Base-by-base conservation (phyloP, 2,113 vertebrate species). In the Pogona vitticeps region DNA sequence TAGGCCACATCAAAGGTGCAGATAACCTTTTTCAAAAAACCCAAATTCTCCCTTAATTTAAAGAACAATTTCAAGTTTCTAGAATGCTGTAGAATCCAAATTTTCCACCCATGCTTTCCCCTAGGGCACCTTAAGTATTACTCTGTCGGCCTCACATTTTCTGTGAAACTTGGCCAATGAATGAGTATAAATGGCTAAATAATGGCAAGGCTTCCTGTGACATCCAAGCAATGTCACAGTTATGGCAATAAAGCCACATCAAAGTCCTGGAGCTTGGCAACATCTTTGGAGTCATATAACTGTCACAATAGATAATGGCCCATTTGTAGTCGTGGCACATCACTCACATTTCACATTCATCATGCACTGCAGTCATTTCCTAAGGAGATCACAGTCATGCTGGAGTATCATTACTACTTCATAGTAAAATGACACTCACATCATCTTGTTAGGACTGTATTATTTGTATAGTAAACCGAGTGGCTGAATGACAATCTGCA, bases 271-370 rank as follows among this genome's bases (percentile, higher is more conserved):
- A 86, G 67, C 71, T 83, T 46, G 78, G 86, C 0, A 0, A 36
- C 63, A 58, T 68, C 72, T 18, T 8, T 70, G 90, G 71, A 77
- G 90, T 80, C 89, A n/a, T 61, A 3, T 20, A 83, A n/a, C 88
- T 42, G 65, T 68, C 78, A 5, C 21, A 58, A 18, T 31, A 86
- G 87, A 21, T 1, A 18, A 56, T 0, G 78, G 81, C 21, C 67
- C 13, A 8, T 85, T 86, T 61, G 80, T 10, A 90, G 89, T 42
- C 52, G 0, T 76, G 87, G 89, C 90, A 79, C 88, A 87, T 76
- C 84, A 10, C 72, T 40, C 80, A 72, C 80, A 1, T 84, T 67
- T 61, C 84, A 10, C 85, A 2, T 28, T 72, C 59, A 2, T n/a
- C 12, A 1, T 20, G 71, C 1, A 4, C 67, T 17, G 0, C 75